Base-by-base conservation (phyloP, 2,797 vertebrate genomes). In the Neosalanx taihuensis region DNA sequence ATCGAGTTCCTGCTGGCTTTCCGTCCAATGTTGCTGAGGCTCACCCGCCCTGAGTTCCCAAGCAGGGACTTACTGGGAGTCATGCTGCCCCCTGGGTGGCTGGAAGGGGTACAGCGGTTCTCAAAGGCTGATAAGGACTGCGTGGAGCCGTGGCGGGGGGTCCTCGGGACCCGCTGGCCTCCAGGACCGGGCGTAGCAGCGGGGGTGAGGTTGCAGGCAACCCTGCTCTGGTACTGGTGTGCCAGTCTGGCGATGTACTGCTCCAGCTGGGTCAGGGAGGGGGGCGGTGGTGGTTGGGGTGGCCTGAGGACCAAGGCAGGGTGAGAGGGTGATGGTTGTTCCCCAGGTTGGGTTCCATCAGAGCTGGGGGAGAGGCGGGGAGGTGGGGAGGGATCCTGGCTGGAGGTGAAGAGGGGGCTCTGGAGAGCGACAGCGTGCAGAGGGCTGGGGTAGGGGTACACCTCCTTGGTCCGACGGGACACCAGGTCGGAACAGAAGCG, bases 391-490 rank as follows among this genome's bases (percentile, higher is more conserved):
- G 81, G 85, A 64, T 92, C 91, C 63, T 88, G 90, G 56, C 76
- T 89, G 7, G 85, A 86, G 53, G 89, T 94, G 81, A 94, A 95
- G 41, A 95, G 88, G 12, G 94, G 94, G 72, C 94, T 95, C 72
- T 95, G 94, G 29, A 95, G 90, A 37, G 94, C 94, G 2, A 95
- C 93, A 0, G 94, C 94, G 33, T 95, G 94, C 73, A 95, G 84
- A 0, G 94, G 94, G 76, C 94, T 95, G 13, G 94, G 94, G 77
- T 93, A 95, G 12, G 90, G 79, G 76, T 95, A 95, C 33, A 94
- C 90, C 74, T 95, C 94, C 78, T 93, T 93, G 76, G 92, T 94
- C 78, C 92, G 89, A 49, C 91, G 88, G 51, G 93, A 95, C 53
- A 95, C 89, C 53, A 95, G 80, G 83, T 95, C 92, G 0, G 88